Evolutionary conservation across 2,797 vertebrate species (phyloP).

Genomic region (Hydrolagus colliei): DNA sequence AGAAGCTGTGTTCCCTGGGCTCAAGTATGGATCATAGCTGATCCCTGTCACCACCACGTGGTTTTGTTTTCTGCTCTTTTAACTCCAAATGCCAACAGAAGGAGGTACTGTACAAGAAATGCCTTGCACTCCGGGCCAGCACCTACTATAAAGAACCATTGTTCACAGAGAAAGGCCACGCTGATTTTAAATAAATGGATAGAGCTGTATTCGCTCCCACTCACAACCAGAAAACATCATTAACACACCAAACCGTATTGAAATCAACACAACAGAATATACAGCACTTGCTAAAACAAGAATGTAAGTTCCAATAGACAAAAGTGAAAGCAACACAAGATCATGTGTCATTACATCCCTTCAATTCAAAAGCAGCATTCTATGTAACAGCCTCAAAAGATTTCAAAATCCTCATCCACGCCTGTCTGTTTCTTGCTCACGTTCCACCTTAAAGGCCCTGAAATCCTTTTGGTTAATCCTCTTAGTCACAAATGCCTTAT

Average conservation of each 20-base stretch:
- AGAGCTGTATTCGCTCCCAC: background rate
- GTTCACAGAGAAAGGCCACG: slow-evolving; percentile 19
- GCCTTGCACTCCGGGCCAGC: background rate
- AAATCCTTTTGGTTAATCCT: slow-evolving; percentile 12
- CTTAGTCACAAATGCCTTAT: slow-evolving; percentile 28
- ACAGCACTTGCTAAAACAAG: background rate
- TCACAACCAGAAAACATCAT: slow-evolving; percentile 13
- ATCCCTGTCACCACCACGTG: slow-evolving; percentile 24
- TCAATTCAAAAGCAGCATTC: background rate
- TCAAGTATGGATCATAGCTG: background rate
- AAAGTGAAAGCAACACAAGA: background rate
- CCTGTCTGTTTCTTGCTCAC: slow-evolving; percentile 1
- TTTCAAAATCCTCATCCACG: background rate
- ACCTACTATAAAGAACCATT: slow-evolving; percentile 26
- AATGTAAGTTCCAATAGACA: background rate
- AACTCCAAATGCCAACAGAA: slow-evolving; percentile 10
- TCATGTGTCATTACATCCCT: too few relatives aligned
- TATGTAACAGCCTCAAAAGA: background rate
- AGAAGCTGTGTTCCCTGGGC: background rate
- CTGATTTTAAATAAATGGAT: slow-evolving; percentile 17
- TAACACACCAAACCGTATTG: background rate
- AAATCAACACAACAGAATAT: background rate
- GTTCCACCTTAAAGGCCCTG: slow-evolving; percentile 14
- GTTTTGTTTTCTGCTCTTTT: slow-evolving; percentile 32
- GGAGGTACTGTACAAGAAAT: background rate